Conservation (phyloP, 2,888 invertebrate species). For the Acrocyrtus sp. region DNA sequence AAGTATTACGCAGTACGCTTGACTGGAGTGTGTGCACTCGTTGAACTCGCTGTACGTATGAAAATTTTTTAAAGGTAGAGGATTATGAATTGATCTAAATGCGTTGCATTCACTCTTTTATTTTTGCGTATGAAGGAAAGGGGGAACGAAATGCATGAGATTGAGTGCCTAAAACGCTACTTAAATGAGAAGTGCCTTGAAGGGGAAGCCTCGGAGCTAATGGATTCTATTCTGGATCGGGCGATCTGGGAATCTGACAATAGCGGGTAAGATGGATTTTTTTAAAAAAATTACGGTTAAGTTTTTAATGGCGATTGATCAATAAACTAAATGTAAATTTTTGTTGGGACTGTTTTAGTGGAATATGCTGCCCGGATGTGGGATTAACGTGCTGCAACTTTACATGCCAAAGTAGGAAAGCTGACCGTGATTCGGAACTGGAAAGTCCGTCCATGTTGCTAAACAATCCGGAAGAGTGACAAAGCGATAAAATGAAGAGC, state of each 20-base stretch:
- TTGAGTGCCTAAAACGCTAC: slow-evolving; percentile 26
- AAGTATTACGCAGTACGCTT: slow-evolving; percentile 36
- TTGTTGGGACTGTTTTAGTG: not conserved
- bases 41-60: slow-evolving; percentile 31
- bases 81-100: not conserved
- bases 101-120: too few relatives aligned
- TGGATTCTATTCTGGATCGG: slow-evolving; percentile 50
- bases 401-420: too few relatives aligned
- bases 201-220: slow-evolving; percentile 39
- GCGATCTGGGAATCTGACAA: slow-evolving; percentile 30
- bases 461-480: too few relatives aligned
- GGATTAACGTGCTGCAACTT: not conserved
- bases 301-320: not conserved
- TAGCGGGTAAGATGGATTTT: not conserved
- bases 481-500: too few relatives aligned
- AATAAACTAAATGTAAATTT: not conserved
- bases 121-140: slow-evolving; percentile 18
- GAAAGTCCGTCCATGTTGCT: too few relatives aligned
- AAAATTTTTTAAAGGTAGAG: not conserved
- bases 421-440: too few relatives aligned
- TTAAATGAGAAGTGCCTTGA: slow-evolving; percentile 33
- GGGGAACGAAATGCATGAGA: slow-evolving; percentile 28
- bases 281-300: slow-evolving; percentile 38
- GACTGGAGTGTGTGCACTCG: slow-evolving; percentile 57
- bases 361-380: not conserved